phyloP scores from a whole-genome alignment of 2,888 invertebrate species.

The Bombyx huttoni region DNA sequence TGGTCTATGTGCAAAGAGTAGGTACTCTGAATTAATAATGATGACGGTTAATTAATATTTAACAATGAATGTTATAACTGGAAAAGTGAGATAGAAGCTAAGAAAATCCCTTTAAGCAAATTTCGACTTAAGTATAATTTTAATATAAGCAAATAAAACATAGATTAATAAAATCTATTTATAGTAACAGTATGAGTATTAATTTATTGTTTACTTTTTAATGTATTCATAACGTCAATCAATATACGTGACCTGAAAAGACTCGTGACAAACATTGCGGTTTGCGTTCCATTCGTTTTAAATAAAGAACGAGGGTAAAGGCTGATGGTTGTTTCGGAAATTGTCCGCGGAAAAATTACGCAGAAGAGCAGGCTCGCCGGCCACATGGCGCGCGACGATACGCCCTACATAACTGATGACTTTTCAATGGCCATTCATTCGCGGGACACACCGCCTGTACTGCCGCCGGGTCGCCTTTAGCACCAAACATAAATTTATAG shows the following conservation, averaged over 20 bases:
- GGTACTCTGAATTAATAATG: too few relatives aligned
- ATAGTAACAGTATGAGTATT: too few relatives aligned
- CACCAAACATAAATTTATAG: conserved; percentile 33
- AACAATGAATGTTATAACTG: too few relatives aligned
- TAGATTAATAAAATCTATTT: too few relatives aligned
- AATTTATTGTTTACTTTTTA: neutral
- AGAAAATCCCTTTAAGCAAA: too few relatives aligned
- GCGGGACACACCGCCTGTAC: conserved; percentile 32
- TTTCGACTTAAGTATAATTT: too few relatives aligned
- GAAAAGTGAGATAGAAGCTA: too few relatives aligned
- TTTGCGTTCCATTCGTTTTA: conserved; percentile 35
- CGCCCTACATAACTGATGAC: conserved; percentile 69
- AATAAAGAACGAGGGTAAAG: conserved; percentile 41
- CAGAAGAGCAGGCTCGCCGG: conserved; percentile 34
- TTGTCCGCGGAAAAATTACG: conserved; percentile 60
- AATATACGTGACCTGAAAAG: conserved; percentile 8
- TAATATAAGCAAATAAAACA: too few relatives aligned
- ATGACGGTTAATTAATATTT: too few relatives aligned
- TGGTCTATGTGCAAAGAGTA: too few relatives aligned
- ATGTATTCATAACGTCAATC: conserved; percentile 23
- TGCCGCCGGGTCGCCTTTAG: conserved; percentile 18
- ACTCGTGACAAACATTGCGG: conserved; percentile 7
- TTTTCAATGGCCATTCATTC: conserved; percentile 69
- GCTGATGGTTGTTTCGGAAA: conserved; percentile 52
- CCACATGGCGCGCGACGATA: conserved; percentile 64